Base-by-base conservation (phyloP, 2,113 vertebrate genomes). In the Trachemys scripta region DNA sequence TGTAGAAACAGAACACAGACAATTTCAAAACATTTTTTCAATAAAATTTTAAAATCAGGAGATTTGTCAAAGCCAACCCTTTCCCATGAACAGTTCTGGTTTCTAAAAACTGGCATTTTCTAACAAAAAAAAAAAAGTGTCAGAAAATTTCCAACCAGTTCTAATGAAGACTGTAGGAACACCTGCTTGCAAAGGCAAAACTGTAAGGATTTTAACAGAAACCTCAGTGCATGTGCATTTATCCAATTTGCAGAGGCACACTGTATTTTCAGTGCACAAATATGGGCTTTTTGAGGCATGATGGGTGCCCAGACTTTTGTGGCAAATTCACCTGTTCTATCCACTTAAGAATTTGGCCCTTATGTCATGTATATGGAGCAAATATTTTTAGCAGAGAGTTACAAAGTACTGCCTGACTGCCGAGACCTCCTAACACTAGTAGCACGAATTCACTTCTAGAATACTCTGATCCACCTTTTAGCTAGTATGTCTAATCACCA, bases 241-340 rank as follows among this genome's bases (percentile, higher is more conserved):
- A 19, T 75, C 54, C 62, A 49, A 20, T 24, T 10, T 45, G 9
- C 56, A 54, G 79, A 56, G 35, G 29, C 69, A 65, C 47, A 80
- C 75, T 42, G 2, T 11, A 25, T 45, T 76, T 76, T 76, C 38
- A 76, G 8, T 69, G 16, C 17, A 69, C n/a, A 69, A 19, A 88
- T 19, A 38, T 0, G 4, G 3, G 51, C 56, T 54, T 93, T 91
- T 69, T 76, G 13, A 84, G 82, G 80, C 0, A 49, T 22, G 76
- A 2, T n/a, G 45, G 50, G 50, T 80, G 62, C 22, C 29, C 0
- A 0, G 53, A 22, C 0, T 42, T 78, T 20, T 7, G 0, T 11
- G 75, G 45, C 2, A 88, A 17, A 80, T 5, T 57, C 24, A 24
- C 38, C 11, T 45, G 10, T 22, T 38, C 14, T 13, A 72, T 38